Evolutionary conservation across 2,797 vertebrate genomes (phyloP), one percentile per base, ranked within the genome.

Genomic region (Scarus forsteni): DNA sequence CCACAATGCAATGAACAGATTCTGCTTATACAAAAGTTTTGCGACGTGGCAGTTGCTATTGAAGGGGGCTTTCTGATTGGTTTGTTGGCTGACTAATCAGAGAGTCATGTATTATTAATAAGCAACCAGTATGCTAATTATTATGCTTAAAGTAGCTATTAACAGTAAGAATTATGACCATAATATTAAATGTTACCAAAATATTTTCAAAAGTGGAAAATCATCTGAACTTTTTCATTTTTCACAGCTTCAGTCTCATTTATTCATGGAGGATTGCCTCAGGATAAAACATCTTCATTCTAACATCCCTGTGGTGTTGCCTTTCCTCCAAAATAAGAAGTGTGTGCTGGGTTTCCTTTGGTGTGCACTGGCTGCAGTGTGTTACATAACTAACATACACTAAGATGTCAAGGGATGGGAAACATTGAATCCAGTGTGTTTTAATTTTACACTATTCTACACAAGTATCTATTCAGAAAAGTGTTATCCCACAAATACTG

Each of bases 261-360:
- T 77, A 84, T 73, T 70, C 59, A 79, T 67, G 42, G 66, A 77
- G 64, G 46, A 43, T 38, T 19, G 66, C 74, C 72, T 52, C 1
- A 73, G 80, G 88, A 82, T 68, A 79, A 62, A 78, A 67, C 15
- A 8, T 70, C 66, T 67, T 83, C 72, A 85, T 64, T 87, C 69
- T 76, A 62, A 53, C 61, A 73, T 80, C 71, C 74, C 43, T 12
- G 73, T 74, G 79, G 64, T 51, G 79, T 84, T 43, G 60, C 75
- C 71, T 45, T 65, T 77, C 52, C 68, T 75, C 73, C 45, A 77
- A 82, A 79, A 60, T 66, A 85, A 75, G 74, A 46, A 36, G 44
- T 5, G 15, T 62, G 60, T 51, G 67, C 43, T 73, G 68, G 50
- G 45, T 59, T 72, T 57, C 46, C 16, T 66, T n/a, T 66, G 52